These are phyloP conservation scores for Caenorhabditis zanzibari DNA, from an alignment of 2,888 invertebrate species.

Conservation along the genomic window DNA sequence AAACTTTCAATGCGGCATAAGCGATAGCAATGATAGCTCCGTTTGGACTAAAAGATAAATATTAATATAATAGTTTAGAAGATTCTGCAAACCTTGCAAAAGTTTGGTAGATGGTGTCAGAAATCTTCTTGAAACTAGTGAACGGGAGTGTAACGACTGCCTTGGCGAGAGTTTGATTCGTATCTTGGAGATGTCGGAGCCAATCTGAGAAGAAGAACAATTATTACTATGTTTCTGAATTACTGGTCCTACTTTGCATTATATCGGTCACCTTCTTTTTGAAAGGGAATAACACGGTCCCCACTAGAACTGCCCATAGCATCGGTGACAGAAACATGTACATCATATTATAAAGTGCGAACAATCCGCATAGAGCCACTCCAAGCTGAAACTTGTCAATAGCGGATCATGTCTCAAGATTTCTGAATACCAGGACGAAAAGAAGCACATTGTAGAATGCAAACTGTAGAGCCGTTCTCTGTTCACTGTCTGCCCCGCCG, in stretches of 20 bases:
- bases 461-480: constrained; percentile 78
- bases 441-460: constrained; percentile 81
- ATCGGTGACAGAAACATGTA: constrained; percentile 89
- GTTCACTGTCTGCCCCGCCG: constrained; percentile 68
- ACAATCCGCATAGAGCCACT: constrained; percentile 86
- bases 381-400: constrained; percentile 73
- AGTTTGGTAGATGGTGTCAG: constrained; percentile 73
- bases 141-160: constrained; percentile 87
- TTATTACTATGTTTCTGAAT: too few relatives aligned
- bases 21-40: constrained; percentile 74
- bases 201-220: constrained; percentile 70
- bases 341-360: constrained; percentile 88
- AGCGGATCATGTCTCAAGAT: background rate
- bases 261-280: constrained; percentile 90
- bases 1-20: constrained; percentile 79
- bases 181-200: constrained; percentile 77
- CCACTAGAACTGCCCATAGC: constrained; percentile 96
- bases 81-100: constrained; percentile 65
- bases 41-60: constrained; percentile 69
- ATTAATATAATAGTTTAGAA: background rate
- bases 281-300: constrained; percentile 97
- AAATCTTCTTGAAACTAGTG: constrained; percentile 84
- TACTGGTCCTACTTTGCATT: constrained; percentile 56
- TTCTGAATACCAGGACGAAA: constrained; percentile 75
- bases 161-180: constrained; percentile 85